Evolutionary conservation across 1,140 invertebrate genomes (phyloP).

Genomic region (Heterodera carotae): DNA sequence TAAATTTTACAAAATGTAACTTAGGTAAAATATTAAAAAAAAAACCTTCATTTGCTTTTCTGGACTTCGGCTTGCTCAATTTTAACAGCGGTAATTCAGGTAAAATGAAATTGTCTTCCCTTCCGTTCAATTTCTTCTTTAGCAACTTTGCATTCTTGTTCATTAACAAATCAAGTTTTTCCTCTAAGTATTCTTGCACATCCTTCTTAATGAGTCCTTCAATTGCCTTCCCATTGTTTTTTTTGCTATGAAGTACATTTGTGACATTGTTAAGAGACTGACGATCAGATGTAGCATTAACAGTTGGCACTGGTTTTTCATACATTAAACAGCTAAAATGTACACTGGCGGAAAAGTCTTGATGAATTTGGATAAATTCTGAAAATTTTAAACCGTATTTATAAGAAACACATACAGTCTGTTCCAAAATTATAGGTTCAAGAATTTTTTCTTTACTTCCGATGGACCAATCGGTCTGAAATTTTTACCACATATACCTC

Average conservation of each 20-base stretch:
- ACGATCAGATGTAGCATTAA: neutral
- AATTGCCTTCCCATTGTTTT: neutral
- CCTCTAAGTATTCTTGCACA: neutral
- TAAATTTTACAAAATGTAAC: neutral
- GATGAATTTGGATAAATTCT: too few species aligned
- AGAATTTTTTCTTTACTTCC: too few species aligned
- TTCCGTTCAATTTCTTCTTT: neutral
- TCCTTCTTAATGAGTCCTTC: neutral
- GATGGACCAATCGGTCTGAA: too few species aligned
- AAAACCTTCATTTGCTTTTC: neutral
- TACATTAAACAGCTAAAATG: too few species aligned
- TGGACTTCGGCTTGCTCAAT: neutral
- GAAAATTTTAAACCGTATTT: too few species aligned
- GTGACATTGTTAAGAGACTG: neutral
- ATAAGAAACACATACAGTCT: too few species aligned
- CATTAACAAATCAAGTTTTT: neutral
- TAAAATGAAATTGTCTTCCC: neutral
- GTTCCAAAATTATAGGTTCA: too few species aligned
- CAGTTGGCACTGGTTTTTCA: neutral
- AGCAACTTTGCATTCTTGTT: neutral
- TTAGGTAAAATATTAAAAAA: neutral
- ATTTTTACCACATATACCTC: too few species aligned
- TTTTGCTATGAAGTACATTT: neutral
- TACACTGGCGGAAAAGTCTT: too few species aligned
- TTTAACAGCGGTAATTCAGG: neutral